phyloP scores from a whole-genome alignment of 2,113 vertebrate genomes.

The Synodontis membranacea region DNA sequence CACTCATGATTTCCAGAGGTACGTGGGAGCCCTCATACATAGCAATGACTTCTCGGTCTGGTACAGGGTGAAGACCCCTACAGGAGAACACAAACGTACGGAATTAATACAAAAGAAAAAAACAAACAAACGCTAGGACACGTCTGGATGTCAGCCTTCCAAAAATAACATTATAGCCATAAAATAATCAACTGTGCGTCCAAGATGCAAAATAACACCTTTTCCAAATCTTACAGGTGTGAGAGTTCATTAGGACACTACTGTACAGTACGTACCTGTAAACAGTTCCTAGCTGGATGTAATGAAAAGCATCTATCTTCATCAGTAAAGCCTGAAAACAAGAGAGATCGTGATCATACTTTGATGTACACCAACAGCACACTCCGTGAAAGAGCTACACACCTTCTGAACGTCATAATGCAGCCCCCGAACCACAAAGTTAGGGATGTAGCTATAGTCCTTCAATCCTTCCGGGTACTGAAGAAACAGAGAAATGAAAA shows the following conservation, averaged over 20 bases:
- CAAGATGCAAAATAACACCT: neutral
- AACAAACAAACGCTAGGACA: neutral
- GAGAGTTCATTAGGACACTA: neutral
- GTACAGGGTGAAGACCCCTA: conserved; percentile 90
- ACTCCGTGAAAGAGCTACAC: conserved; percentile 51
- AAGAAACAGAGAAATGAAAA: conserved; percentile 32
- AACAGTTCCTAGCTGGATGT: conserved; percentile 86
- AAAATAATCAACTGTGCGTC: neutral
- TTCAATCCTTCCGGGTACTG: conserved; percentile 89
- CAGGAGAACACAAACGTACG: conserved; percentile 38
- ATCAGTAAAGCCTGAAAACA: conserved; percentile 85
- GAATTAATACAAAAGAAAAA: neutral
- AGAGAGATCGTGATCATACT: neutral
- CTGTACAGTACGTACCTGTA: conserved; percentile 77
- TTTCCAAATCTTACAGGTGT: neutral
- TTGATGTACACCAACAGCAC: neutral
- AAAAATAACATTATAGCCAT: neutral
- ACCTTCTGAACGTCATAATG: conserved; percentile 98
- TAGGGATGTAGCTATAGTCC: conserved; percentile 89
- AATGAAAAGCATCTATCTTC: conserved; percentile 99
- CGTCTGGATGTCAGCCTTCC: too few relatives aligned
- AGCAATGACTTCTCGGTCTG: conserved; percentile 92
- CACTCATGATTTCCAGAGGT: conserved; percentile 96
- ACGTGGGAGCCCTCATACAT: conserved; percentile 97
- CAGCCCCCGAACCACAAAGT: conserved; percentile 93